A percentile compares a stretch with the other conserved stretches of the same genome.
Evolutionary conservation across 2,797 vertebrate species (phyloP).

Genomic region (Threskiornis aethiopicus): DNA sequence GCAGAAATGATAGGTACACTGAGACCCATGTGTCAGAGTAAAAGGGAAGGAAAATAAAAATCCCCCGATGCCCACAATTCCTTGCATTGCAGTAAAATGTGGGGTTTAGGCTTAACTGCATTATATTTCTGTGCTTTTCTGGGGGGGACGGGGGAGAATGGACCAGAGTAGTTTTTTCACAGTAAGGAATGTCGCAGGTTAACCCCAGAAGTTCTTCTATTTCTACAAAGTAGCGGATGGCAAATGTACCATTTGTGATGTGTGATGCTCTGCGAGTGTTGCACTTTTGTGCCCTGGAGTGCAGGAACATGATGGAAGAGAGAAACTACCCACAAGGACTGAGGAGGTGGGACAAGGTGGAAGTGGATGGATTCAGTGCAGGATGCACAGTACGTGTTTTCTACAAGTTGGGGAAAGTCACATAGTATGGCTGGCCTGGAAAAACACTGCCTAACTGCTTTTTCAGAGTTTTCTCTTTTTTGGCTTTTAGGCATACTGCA

Average conservation of each 20-base stretch:
- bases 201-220: background rate
- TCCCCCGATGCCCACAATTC: background rate
- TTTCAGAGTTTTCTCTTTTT: background rate
- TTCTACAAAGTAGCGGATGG: background rate
- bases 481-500: background rate
- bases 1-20: background rate
- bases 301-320: background rate
- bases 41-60: slow-evolving; percentile 10
- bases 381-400: background rate
- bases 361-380: background rate
- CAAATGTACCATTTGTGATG: background rate
- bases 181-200: background rate
- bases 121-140: background rate
- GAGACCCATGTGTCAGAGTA: background rate
- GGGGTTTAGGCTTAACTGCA: background rate
- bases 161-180: background rate
- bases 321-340: background rate
- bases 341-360: background rate
- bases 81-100: background rate
- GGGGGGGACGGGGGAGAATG: background rate
- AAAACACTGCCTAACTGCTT: background rate
- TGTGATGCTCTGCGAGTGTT: background rate
- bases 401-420: background rate
- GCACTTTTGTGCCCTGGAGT: background rate
- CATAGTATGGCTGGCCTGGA: background rate